Evolutionary conservation across 2,113 vertebrate species (phyloP), one percentile per base, ranked within the genome.

Genomic region (Macheiramphus alcinus): DNA sequence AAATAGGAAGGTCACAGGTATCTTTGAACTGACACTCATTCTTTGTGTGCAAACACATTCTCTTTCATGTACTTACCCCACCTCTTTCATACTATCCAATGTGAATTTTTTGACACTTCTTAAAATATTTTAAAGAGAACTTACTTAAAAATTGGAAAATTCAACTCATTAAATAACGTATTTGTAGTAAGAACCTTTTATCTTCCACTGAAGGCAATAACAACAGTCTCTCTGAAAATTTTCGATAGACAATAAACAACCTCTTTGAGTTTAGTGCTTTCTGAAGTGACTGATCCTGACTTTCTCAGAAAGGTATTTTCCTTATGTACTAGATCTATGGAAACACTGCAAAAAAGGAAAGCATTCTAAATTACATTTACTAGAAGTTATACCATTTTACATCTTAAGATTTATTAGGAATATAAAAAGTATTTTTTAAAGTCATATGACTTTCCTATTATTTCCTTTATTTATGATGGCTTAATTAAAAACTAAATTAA

Each of bases 101-200:
- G 53, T 47, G 59, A 80, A 29, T 92, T 80, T 80, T 81, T 45
- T 91, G 71, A 94, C 74, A 90, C 29, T 86, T 85, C 86, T 34
- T 67, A 84, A 91, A 86, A 52, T 85, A 87, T 92, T 93, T 94
- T 83, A 87, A 87, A 82, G 26, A 19, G 12, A 94, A 78, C 82
- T 74, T 62, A 88, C 84, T 96, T 95, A 88, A 93, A 79, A 86
- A 96, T 40, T 84, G 40, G 86, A 79, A 80, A 94, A 97, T 82
- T 65, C 74, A 67, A 90, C 86, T 97, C 56, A 92, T 92, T 94
- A 94, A 91, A 53, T 63, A 96, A 66, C 3, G 2, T 43, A 89
- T 95, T 92, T 92, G 76, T 92, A 88, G 61, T 76, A 79, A 82
- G 91, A 96, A 80, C 59, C 81, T 97, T 97, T 96, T 74, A 95